Base-by-base conservation (phyloP, 1,140 invertebrate genomes). In the Vanessa atalanta region DNA sequence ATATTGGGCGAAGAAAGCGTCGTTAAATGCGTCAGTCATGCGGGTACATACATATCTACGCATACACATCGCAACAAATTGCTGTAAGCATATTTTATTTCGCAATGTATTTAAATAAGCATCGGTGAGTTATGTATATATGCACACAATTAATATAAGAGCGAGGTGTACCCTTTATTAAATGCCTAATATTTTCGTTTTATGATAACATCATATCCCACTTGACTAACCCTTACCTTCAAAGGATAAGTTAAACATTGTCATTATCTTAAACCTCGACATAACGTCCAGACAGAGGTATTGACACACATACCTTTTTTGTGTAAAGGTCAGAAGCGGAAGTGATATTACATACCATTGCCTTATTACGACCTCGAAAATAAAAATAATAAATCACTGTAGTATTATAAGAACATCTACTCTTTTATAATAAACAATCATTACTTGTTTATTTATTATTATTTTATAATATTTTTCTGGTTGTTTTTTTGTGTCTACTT, bases 1-100 rank as follows among this genome's bases (percentile, higher is more conserved):
- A 83, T 85, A 83, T 85, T 86, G 79, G 80, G 77, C 79, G 76
- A 87, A 84, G 85, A 88, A 87, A 85, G 84, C 79, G 79, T 69
- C 75, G 77, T 79, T 77, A 83, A 78, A 80, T 78, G 72, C 72
- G 76, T 72, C 79, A 81, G 69, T 76, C 76, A 84, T 84, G 76
- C 81, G 78, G 77, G 77, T 47, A 65, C 61, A 67, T 47, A 65
- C 61, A 67, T 72, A 70, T 65, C 43, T 65, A 73, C 65, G 61
- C 51, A 76, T 48, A 79, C 70, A 72, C 69, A 77, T 65, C 65
- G 71, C 73, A 67, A 68, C 69, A 61, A 69, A 65, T 64, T 47
- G 66, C 60, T 64, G 47, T 57, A 51, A 65, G 67, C 73, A 50
- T 48, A 55, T 43, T 51, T 43, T 65, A 73, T 67, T 66, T 73